phyloP scores from a whole-genome alignment of 2,113 vertebrate genomes.

The Fulmarus glacialis region DNA sequence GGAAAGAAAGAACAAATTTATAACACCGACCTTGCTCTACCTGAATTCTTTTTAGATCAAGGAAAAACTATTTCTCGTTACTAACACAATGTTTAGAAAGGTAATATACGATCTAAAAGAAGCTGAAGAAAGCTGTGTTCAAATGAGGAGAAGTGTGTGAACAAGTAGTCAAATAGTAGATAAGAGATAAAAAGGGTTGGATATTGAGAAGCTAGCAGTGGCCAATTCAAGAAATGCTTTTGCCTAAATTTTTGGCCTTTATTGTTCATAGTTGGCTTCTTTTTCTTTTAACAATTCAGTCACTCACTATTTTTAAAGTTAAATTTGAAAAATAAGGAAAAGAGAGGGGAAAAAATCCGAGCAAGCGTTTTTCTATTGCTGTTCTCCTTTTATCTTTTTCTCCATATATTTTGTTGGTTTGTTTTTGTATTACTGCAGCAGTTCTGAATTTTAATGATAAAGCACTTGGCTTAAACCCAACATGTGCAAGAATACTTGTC shows the following conservation, averaged over 20 bases:
- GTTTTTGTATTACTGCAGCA: neutral
- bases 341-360: neutral
- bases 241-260: neutral
- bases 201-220: neutral
- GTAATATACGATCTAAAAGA: neutral
- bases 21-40: neutral
- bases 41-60: neutral
- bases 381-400: conserved; percentile 3
- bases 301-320: neutral
- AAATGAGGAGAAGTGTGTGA: neutral
- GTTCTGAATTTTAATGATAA: conserved; percentile 61
- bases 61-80: neutral
- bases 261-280: neutral
- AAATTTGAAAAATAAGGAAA: neutral
- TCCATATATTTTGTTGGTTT: conserved; percentile 5
- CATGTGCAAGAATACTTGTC: conserved; percentile 15
- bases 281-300: neutral
- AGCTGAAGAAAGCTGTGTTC: neutral
- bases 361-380: neutral
- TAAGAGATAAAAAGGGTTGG: neutral
- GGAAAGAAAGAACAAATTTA: neutral
- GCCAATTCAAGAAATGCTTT: neutral
- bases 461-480: neutral
- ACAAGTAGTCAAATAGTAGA: neutral
- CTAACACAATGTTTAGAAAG: neutral